Conservation (phyloP, 2,113 vertebrate genomes). For the Craseonycteris thonglongyai region DNA sequence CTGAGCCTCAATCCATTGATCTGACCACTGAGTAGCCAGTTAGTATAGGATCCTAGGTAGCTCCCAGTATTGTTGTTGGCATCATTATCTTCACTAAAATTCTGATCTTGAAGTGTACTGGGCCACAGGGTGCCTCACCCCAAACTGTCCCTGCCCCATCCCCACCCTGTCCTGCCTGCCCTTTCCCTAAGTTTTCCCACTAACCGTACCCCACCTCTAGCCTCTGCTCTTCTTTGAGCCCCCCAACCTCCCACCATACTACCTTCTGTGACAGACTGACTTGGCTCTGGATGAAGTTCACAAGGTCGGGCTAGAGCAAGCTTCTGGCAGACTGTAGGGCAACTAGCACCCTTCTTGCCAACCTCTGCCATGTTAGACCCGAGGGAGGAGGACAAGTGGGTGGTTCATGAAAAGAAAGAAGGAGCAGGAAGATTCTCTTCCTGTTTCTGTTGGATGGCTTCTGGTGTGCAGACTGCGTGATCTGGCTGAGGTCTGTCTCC, state of each 20-base stretch:
- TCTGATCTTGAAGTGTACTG: not conserved
- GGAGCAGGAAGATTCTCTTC: not conserved
- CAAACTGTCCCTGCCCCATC: not conserved
- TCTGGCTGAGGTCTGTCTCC: not conserved
- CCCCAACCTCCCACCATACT: not conserved
- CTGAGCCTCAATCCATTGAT: not conserved
- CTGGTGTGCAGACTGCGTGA: not conserved
- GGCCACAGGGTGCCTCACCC: not conserved
- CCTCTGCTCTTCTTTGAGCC: not conserved
- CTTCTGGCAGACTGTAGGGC: not conserved
- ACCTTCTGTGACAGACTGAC: not conserved
- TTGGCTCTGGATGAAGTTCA: not conserved
- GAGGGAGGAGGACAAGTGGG: not conserved
- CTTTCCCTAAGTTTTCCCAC: not conserved
- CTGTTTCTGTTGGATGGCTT: not conserved
- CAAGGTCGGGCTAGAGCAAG: not conserved
- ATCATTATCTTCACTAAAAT: not conserved
- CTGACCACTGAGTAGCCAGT: not conserved
- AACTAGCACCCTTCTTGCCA: not conserved
- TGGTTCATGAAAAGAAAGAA: not conserved
- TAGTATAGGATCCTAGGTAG: not conserved
- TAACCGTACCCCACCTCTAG: not conserved
- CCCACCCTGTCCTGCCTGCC: not conserved
- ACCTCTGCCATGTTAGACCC: not conserved
- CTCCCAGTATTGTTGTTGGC: not conserved